A percentile compares a stretch with the other conserved stretches of the same genome.
phyloP scores from a whole-genome alignment of 2,888 invertebrate genomes.

The Microctonus hyperodae region DNA sequence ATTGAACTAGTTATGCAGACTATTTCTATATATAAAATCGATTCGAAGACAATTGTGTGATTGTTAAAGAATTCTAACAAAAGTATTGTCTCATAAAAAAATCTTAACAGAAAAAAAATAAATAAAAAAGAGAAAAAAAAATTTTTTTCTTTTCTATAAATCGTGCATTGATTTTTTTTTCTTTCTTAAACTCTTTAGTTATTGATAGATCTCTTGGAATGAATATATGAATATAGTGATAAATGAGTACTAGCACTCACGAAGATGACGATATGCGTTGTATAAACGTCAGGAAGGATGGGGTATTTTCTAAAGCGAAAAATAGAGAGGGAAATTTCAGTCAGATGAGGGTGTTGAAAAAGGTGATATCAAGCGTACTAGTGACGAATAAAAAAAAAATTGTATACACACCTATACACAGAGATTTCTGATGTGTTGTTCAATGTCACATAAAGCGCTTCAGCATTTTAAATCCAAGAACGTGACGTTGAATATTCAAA shows the following conservation, averaged over 20 bases:
- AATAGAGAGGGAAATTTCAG: neutral
- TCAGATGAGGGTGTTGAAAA: neutral
- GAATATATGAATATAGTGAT: neutral
- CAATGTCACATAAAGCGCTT: neutral
- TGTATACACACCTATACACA: neutral
- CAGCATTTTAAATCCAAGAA: slow-evolving; percentile 31
- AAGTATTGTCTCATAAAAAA: neutral
- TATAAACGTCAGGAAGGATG: neutral
- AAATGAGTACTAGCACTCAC: neutral
- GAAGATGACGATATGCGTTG: neutral
- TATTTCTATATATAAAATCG: neutral
- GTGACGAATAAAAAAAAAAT: neutral
- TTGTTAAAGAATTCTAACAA: neutral
- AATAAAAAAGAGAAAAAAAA: no score
- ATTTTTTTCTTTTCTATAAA: neutral
- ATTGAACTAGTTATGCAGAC: neutral
- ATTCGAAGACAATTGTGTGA: neutral
- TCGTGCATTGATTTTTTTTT: neutral
- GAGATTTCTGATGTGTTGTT: neutral
- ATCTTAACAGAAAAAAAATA: neutral
- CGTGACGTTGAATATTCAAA: slow-evolving; percentile 42
- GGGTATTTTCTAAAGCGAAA: neutral
- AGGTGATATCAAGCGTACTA: neutral
- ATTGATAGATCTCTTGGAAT: neutral
- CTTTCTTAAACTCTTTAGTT: neutral